Evolutionary conservation across 2,888 invertebrate genomes (phyloP), one percentile per base, ranked within the genome.

Genomic region (Pollenia amentaria): DNA sequence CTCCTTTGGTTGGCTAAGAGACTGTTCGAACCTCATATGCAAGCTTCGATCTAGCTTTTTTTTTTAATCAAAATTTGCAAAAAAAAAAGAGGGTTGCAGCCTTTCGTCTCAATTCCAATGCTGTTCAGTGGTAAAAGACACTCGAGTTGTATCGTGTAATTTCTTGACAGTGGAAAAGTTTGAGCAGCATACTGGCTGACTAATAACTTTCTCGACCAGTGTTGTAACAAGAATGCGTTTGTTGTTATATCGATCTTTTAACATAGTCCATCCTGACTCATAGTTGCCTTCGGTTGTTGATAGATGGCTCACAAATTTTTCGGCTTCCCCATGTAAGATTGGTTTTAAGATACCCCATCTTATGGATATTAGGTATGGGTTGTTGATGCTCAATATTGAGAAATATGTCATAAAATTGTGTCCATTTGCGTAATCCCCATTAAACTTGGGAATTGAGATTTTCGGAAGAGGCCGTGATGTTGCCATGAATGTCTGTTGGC

Each of bases 321-420:
- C 51, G 3, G 75, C 62, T 62, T 75, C 75, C 12, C 75, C 62
- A n/a, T 44, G 62, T 75, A n/a, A 75, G 38, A 60, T 46, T 62
- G 16, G 29, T 8, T 38, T 75, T 75, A 3, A 64, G 62, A 51
- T 64, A 76, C 76, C 62, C 64, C 51, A 76, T 76, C 16, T 76
- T 53, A 53, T 65, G 38, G 9, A 53, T 10, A n/a, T n/a, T n/a
- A 48, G 16, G 16, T 48, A 48, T 48, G n/a, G n/a, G 14, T 48
- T 48, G 48, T 6, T 4, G 48, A 48, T 48, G 48, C 6, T n/a
- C n/a, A n/a, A 48, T n/a, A 14, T 48, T 1, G 48, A 29, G 29
- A 29, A 29, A 29, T 3, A 29, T 29, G 29, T 29, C 29, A 29
- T 29, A 29, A 29, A 29, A 29, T 29, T 29, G 29, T 3, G 29